These are phyloP conservation scores for Eupithecia pulchellata DNA, from an alignment of 2,888 invertebrate species.

Conservation along the genomic window DNA sequence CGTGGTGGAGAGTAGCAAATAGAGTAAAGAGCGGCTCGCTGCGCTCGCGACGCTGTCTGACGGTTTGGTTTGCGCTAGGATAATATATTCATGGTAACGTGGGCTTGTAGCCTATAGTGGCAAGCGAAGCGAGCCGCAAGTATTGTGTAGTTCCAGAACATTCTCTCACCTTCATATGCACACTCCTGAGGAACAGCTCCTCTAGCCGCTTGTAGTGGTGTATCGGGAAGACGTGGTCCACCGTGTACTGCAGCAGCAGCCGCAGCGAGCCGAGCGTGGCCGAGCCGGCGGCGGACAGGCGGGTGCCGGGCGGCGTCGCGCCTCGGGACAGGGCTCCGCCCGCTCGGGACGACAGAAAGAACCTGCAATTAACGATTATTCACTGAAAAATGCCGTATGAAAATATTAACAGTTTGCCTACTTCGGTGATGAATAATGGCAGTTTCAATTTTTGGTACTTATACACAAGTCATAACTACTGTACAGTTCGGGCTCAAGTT, in stretches of 20 bases:
- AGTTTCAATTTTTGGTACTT: too few relatives aligned
- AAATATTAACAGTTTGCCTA: neutral
- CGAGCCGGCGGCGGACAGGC: slow-evolving; percentile 85
- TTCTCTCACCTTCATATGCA: slow-evolving; percentile 85
- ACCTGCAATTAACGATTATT: slow-evolving; percentile 80
- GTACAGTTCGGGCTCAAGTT: too few relatives aligned
- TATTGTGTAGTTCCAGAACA: neutral
- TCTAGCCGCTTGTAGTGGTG: slow-evolving; percentile 92
- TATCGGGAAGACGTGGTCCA: slow-evolving; percentile 94
- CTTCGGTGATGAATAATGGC: neutral
- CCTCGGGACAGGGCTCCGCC: slow-evolving; percentile 87
- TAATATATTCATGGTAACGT: too few relatives aligned
- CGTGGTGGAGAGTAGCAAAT: neutral
- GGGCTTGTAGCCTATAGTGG: too few relatives aligned
- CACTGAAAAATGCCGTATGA: neutral
- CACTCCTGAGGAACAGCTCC: slow-evolving; percentile 90
- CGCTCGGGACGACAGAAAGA: slow-evolving; percentile 85
- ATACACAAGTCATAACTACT: too few relatives aligned
- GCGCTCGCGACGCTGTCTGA: neutral
- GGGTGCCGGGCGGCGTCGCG: slow-evolving; percentile 90
- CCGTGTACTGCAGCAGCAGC: slow-evolving; percentile 94
- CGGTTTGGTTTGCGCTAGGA: neutral
- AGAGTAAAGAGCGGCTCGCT: neutral
- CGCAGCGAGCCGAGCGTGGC: slow-evolving; percentile 92
- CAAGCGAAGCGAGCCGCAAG: neutral